Evolutionary conservation across 2,888 invertebrate species (phyloP).

Genomic region (Tenthredo livida): DNA sequence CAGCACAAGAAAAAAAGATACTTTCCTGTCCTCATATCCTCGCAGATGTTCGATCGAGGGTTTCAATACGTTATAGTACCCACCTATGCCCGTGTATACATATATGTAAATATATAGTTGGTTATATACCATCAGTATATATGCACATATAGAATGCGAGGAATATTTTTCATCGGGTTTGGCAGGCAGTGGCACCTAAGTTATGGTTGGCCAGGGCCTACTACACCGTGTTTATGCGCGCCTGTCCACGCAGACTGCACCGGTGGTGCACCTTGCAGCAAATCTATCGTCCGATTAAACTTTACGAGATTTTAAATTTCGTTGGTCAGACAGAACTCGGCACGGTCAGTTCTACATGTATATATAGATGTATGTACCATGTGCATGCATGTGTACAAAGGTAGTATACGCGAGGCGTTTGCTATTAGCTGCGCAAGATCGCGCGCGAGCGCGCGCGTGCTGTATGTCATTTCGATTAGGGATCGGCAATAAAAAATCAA

Average conservation of each 20-base stretch:
- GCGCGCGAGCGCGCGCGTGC: slow-evolving; percentile 8
- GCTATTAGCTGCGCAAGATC: slow-evolving; percentile 33
- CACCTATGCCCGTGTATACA: neutral
- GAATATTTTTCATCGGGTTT: slow-evolving; percentile 72
- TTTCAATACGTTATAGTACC: slow-evolving; percentile 22
- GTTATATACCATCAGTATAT: slow-evolving; percentile 4
- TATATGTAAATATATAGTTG: slow-evolving; percentile 40
- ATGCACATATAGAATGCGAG: slow-evolving; percentile 57
- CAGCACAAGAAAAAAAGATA: neutral
- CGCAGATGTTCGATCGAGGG: slow-evolving; percentile 40
- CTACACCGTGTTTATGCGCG: slow-evolving; percentile 60
- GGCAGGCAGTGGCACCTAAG: slow-evolving; percentile 71
- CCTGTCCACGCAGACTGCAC: slow-evolving; percentile 59
- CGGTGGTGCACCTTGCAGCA: slow-evolving; percentile 66
- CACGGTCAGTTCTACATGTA: neutral
- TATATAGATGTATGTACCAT: neutral
- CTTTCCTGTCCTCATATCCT: slow-evolving; percentile 1
- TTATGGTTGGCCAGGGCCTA: slow-evolving; percentile 68
- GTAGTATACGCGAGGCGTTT: neutral
- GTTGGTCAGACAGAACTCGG: slow-evolving; percentile 27
- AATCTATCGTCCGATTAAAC: slow-evolving; percentile 72
- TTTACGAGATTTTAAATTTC: slow-evolving; percentile 52
- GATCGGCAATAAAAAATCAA: slow-evolving; percentile 7
- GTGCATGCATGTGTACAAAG: neutral
- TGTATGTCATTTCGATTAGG: slow-evolving; percentile 37